Conservation (phyloP, 1,140 invertebrate species). For the Monochamus saltuarius region DNA sequence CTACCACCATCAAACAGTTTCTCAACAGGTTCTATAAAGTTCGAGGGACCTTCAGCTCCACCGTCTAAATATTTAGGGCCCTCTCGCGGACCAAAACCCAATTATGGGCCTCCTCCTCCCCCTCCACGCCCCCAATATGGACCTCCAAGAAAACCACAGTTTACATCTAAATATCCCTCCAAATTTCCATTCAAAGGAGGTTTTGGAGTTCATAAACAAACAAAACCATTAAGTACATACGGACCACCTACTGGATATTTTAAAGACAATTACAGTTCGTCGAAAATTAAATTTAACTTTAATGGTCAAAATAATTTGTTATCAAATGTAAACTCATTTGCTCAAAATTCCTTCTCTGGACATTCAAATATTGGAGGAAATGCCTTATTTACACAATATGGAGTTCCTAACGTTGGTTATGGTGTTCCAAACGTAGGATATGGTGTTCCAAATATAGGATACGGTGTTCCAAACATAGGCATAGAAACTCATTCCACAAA, state of each 20-base stretch:
- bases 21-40: conserved; percentile 38
- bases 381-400: conserved; percentile 4
- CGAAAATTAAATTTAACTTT: conserved; percentile 41
- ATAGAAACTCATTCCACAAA: too few relatives aligned
- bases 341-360: conserved; percentile 1
- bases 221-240: conserved; percentile 13
- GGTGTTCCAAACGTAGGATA: background rate
- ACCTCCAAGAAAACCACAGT: conserved; percentile 52
- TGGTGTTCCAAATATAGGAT: background rate
- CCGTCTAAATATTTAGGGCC: conserved; percentile 30
- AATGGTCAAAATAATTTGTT: conserved; percentile 9
- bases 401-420: background rate
- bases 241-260: conserved; percentile 20
- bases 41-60: conserved; percentile 17
- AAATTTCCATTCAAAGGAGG: conserved; percentile 48
- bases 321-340: background rate
- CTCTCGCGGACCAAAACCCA: conserved; percentile 40
- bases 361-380: conserved; percentile 21
- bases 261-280: conserved; percentile 28
- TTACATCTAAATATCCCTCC: conserved; percentile 45
- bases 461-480: background rate
- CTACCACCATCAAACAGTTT: background rate
- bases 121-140: conserved; percentile 53
- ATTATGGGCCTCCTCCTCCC: conserved; percentile 53
- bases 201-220: conserved; percentile 43